These are phyloP conservation scores for Germaria angustata DNA, from an alignment of 2,888 invertebrate species.

Conservation along the genomic window DNA sequence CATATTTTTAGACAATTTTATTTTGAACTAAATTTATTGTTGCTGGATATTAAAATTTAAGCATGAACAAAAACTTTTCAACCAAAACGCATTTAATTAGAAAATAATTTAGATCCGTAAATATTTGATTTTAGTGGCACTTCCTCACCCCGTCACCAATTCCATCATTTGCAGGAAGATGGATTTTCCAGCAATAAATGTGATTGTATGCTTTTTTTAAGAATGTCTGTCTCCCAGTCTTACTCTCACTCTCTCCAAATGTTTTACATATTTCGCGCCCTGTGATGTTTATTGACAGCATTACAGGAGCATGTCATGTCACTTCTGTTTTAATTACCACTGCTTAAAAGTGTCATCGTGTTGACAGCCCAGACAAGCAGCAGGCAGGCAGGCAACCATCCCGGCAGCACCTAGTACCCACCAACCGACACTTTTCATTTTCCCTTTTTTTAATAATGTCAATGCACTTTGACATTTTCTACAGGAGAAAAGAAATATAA, in stretches of 20 bases:
- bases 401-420: not conserved
- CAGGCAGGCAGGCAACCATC: not conserved
- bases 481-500: not conserved
- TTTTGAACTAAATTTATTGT: constrained; percentile 23
- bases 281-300: constrained; percentile 54
- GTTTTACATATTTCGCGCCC: not conserved
- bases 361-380: constrained; percentile 53
- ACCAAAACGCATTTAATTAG: constrained; percentile 37
- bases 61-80: not conserved
- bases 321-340: constrained; percentile 59
- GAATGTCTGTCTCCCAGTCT: not conserved
- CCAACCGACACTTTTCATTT: constrained; percentile 10
- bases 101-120: constrained; percentile 37
- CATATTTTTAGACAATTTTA: not conserved
- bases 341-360: constrained; percentile 59
- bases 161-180: not conserved
- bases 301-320: constrained; percentile 58
- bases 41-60: not conserved
- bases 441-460: constrained; percentile 2
- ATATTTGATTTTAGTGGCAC: constrained; percentile 11
- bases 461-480: constrained; percentile 39
- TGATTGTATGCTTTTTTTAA: not conserved
- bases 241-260: not conserved
- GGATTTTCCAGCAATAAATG: not conserved
- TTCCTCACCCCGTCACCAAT: not conserved